Percentiles rank a stretch among this genome's conserved stretches.
Conservation (phyloP, 2,888 invertebrate genomes). For the Mythimna impura region DNA sequence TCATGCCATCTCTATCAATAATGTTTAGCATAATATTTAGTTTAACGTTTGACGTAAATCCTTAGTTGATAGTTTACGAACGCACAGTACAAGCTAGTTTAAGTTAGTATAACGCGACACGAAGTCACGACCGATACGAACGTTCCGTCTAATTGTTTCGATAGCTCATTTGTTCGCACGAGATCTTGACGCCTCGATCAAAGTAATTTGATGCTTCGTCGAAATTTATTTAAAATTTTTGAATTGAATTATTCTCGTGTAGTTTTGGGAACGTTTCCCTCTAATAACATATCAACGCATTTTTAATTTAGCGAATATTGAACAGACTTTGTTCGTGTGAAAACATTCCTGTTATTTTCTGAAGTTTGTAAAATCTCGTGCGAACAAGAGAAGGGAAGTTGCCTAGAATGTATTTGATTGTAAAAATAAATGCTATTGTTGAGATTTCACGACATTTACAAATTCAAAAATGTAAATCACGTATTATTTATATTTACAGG, state of each 20-base stretch:
- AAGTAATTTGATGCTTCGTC: background rate
- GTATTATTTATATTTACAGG: background rate
- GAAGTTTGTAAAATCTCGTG: conserved; percentile 39
- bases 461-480: background rate
- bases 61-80: conserved; percentile 68
- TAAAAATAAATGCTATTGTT: conserved; percentile 69
- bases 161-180: conserved; percentile 36
- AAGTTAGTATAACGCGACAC: conserved; percentile 75
- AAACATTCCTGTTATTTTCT: conserved; percentile 57
- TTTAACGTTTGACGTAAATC: conserved; percentile 65
- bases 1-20: conserved; percentile 73
- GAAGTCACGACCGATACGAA: conserved; percentile 81
- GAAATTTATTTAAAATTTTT: background rate
- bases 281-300: background rate
- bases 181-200: conserved; percentile 2
- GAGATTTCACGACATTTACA: conserved; percentile 6
- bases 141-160: conserved; percentile 68
- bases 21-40: conserved; percentile 69
- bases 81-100: conserved; percentile 87
- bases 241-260: background rate
- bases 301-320: conserved; percentile 9
- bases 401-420: conserved; percentile 53
- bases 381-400: conserved; percentile 17
- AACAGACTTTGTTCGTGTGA: conserved; percentile 35
- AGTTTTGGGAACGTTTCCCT: background rate